Base-by-base conservation (phyloP, 64 coral and sea anemone genomes). In the Dendrophyllia cribrosa region DNA sequence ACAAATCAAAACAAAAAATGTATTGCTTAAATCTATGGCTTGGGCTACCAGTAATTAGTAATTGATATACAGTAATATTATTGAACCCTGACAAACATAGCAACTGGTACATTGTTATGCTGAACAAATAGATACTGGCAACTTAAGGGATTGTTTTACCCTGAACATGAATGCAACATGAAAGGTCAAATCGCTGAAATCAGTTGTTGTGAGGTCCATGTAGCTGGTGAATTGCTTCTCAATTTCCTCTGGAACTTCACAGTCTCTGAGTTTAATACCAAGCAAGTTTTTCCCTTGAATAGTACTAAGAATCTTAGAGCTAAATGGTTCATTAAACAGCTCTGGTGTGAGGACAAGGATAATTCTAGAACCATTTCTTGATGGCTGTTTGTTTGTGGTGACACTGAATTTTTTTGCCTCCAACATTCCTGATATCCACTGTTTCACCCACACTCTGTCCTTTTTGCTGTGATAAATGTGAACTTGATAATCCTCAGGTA, bases 51-150 rank as follows among this genome's bases (percentile, higher is more conserved):
- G 0, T 34, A 34, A n/a, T n/a, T 2, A 34, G 2, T 34, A 34
- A 34, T 34, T 34, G 34, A 34, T 34, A n/a, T n/a, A 55, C 6
- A 9, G 53, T 4, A 56, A 12, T 9, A 56, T 56, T 9, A 56
- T 56, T 56, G 7, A 56, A 12, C 7, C 7, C 7, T 12, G 7
- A 56, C 45, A 49, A 51, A 44, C 6, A 19, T 20, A 75, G 4
- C 72, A 51, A 12, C 6, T 75, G 43, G 55, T 24, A 10, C 19
- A 51, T 78, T 59, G 43, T 92, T 69, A 93, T 51, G 91, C 61
- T 20, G 91, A 87, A n/a, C 82, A 86, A 78, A 93, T 70, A 5
- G 91, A 87, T 66, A 82, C 61, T 34, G 91, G 91, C 12, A 87
- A 15, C 26, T 73, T 76, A 6, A 93, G 60, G 6, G 49, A 43